Percentiles rank a stretch among this genome's conserved stretches.
Conservation (phyloP, 2,113 vertebrate species). For the Clarias magur region DNA sequence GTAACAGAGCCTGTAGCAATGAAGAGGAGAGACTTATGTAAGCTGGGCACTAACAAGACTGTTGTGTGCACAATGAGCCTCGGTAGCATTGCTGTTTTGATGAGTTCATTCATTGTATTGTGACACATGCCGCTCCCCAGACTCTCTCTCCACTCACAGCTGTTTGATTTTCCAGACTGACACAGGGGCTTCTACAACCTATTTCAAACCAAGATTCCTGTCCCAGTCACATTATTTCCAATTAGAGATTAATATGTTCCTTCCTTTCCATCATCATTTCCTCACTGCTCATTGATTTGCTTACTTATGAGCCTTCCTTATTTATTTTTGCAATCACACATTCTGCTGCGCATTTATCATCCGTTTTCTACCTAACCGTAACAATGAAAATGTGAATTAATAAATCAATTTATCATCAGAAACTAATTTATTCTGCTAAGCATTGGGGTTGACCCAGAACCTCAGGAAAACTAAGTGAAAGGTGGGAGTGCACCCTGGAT, state of each 20-base stretch:
- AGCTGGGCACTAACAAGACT: conserved; percentile 29
- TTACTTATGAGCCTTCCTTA: not conserved
- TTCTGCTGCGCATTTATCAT: not conserved
- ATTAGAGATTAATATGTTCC: not conserved
- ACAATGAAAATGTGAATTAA: not conserved
- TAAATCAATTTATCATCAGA: not conserved
- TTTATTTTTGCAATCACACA: not conserved
- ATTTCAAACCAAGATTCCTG: conserved; percentile 11
- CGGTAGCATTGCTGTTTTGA: conserved; percentile 25
- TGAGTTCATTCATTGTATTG: conserved; percentile 32
- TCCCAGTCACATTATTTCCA: not conserved
- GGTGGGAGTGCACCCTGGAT: not conserved
- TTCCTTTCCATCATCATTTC: not conserved
- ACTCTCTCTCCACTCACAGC: conserved; percentile 6
- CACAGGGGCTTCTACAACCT: not conserved
- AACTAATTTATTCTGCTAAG: not conserved
- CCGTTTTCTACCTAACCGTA: not conserved
- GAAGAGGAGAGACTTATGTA: conserved; percentile 21
- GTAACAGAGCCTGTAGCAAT: conserved; percentile 16
- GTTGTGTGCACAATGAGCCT: conserved; percentile 28
- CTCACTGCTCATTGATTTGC: no score
- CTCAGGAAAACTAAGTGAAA: not conserved
- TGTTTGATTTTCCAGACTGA: conserved; percentile 38
- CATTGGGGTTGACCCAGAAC: not conserved
- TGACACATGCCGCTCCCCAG: conserved; percentile 22